phyloP scores from a whole-genome alignment of 2,797 vertebrate species.

The Eutrigla gurnardus region DNA sequence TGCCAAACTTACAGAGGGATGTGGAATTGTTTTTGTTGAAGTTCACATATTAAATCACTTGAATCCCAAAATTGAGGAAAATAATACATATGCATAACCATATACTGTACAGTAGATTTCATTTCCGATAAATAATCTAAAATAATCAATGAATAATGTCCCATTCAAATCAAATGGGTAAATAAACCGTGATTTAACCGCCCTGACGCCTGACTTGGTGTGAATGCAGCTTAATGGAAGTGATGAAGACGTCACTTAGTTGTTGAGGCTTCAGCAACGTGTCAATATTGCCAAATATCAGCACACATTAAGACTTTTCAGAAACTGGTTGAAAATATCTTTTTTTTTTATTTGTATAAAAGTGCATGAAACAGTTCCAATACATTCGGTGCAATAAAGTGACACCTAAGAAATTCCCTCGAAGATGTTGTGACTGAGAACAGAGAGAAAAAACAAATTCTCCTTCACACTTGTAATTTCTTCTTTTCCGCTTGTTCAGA shows the following conservation, averaged over 20 bases:
- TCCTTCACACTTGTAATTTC: neutral
- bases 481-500: neutral
- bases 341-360: conserved; percentile 23
- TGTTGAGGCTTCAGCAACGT: neutral
- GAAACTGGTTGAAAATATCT: neutral
- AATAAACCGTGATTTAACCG: too few species aligned
- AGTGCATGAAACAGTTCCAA: conserved; percentile 10
- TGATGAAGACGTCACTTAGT: neutral
- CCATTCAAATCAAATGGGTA: neutral
- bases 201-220: neutral
- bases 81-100: too few species aligned
- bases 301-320: neutral
- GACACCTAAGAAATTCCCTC: neutral
- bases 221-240: neutral
- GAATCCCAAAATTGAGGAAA: too few species aligned
- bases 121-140: too few species aligned
- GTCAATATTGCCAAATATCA: neutral
- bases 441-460: neutral
- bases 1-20: too few species aligned
- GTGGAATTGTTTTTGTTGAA: too few species aligned
- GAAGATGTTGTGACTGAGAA: neutral
- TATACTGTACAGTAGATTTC: too few species aligned
- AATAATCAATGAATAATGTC: too few species aligned
- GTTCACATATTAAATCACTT: too few species aligned
- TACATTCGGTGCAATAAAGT: neutral